Conservation (phyloP, 2,797 vertebrate species). For the Phyllotis vaccarum region DNA sequence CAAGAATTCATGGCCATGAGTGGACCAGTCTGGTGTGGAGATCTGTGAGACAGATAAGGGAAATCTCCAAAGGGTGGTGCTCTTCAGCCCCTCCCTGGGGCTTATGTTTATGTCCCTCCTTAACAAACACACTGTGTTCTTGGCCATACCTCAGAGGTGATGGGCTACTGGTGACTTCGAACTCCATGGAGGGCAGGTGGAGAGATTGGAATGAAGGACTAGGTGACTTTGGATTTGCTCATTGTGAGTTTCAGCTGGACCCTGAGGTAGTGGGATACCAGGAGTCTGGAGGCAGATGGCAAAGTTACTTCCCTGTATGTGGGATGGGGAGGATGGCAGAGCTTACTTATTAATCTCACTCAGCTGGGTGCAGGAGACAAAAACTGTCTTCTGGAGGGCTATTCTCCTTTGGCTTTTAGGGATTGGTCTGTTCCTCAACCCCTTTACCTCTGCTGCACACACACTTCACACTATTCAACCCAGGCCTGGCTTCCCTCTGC, state of each 20-base stretch:
- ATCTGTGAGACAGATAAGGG: accelerated
- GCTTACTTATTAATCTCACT: not conserved
- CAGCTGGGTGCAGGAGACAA: not conserved
- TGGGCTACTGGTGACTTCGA: not conserved
- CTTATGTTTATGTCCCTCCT: too few species aligned
- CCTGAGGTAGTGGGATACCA: not conserved
- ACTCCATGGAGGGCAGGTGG: not conserved
- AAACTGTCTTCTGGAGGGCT: not conserved
- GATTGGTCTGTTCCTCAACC: not conserved
- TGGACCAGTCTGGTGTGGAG: not conserved
- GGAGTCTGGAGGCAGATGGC: not conserved
- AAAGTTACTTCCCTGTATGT: not conserved
- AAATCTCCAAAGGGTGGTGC: too few species aligned
- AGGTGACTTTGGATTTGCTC: too few species aligned
- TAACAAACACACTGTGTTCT: not conserved
- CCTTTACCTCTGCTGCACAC: not conserved
- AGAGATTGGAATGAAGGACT: not conserved
- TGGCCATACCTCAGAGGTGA: not conserved
- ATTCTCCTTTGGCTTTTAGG: too few species aligned
- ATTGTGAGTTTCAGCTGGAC: too few species aligned
- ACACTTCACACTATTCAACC: too few species aligned
- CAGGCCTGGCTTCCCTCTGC: not conserved
- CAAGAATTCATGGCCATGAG: not conserved
- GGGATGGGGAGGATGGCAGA: not conserved
- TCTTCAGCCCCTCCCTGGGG: accelerated